Conservation (phyloP, 2,797 vertebrate species). For the Periparus ater region DNA sequence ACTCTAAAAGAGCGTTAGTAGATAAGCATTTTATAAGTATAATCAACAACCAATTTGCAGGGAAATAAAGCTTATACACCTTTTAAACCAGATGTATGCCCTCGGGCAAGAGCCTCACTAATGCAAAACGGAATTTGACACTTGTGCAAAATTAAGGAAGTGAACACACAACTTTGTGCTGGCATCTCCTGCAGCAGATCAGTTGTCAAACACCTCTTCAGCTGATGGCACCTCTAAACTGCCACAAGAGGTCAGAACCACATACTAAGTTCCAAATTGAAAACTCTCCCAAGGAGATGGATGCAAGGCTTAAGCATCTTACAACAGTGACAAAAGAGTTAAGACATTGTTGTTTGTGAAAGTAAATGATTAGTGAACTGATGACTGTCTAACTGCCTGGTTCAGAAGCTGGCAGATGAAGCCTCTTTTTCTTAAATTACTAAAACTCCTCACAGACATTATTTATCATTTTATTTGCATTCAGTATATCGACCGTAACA, state of each 20-base stretch:
- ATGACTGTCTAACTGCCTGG: not conserved
- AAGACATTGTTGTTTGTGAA: not conserved
- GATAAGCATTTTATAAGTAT: not conserved
- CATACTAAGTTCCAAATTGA: not conserved
- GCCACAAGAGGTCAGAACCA: not conserved
- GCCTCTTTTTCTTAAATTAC: not conserved
- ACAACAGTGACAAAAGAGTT: not conserved
- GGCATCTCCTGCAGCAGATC: not conserved
- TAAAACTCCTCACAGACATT: not conserved
- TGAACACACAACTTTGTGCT: not conserved
- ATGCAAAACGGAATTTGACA: not conserved
- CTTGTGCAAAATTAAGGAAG: not conserved
- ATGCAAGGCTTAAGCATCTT: not conserved
- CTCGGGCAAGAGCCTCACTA: not conserved
- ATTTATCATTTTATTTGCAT: not conserved
- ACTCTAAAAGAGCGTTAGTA: not conserved
- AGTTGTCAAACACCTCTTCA: not conserved
- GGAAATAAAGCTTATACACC: not conserved
- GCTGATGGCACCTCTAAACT: not conserved
- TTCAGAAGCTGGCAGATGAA: not conserved
- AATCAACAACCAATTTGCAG: not conserved
- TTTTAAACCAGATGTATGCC: accelerated
- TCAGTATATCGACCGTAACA: not conserved
- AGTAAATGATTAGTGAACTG: not conserved
- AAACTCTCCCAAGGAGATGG: not conserved